Base-by-base conservation (phyloP, 2,888 invertebrate species). In the Calameuta filiformis region DNA sequence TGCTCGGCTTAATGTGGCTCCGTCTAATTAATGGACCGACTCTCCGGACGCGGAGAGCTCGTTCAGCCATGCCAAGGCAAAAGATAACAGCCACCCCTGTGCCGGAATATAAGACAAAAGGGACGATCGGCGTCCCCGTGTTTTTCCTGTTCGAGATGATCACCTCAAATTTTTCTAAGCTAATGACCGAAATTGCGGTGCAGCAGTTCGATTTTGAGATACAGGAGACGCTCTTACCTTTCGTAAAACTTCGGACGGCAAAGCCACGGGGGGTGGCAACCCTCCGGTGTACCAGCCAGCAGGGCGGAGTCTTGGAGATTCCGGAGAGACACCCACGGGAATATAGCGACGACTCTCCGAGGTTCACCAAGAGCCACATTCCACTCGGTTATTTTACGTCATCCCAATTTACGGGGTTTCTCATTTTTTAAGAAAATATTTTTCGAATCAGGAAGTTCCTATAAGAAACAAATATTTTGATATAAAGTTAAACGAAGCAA, bases 11-110 rank as follows among this genome's bases (percentile, higher is more conserved):
- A 91, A 91, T 91, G 91, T 87, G 88, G 56, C 89, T 87, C 84
- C 88, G 86, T 88, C 90, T 91, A 91, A 91, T 91, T 91, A 91
- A 91, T 91, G 91, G 90, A 91, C 90, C 89, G 88, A 85, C 89
- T 88, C 87, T 84, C 89, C 89, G 88, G 88, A 88, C 86, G 86
- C 86, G 80, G 23, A 56, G 56, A 79, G 80, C 85, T 83, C 83
- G 81, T 83, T 78, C 71, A 12, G 71, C 71, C 71, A 23, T 78
- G 80, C 83, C 87, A 87, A 87, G 88, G 89, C 87, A 88, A 84
- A 87, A 90, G 90, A 90, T 90, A 90, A 90, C 89, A 87, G 85
- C 85, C 69, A 71, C 71, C 71, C 31, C 71, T 34, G 31, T 23
- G 56, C 23, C 23, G 56, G 56, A 56, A 56, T 56, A 56, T 56